Percentiles rank a stretch among this genome's conserved stretches.
These are phyloP conservation scores for Seladonia tumulorum DNA, from an alignment of 2,888 invertebrate genomes.

Conservation along the genomic window DNA sequence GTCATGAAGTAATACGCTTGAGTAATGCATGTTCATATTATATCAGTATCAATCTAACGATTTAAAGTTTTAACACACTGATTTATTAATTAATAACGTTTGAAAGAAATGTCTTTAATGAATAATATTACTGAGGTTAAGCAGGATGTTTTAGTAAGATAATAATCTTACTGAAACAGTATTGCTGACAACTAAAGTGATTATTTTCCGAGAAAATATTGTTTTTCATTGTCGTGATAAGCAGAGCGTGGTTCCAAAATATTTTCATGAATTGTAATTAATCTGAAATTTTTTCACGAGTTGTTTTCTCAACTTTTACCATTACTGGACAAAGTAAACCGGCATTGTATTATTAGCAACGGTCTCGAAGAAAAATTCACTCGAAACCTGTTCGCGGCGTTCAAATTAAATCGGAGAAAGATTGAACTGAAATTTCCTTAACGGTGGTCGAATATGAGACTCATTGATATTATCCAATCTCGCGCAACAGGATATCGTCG, in stretches of 20 bases:
- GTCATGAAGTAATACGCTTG: neutral
- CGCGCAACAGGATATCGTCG: neutral
- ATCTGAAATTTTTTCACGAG: too few relatives aligned
- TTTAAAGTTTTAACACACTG: neutral
- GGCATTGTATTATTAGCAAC: too few relatives aligned
- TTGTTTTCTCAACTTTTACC: too few relatives aligned
- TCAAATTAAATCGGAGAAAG: neutral
- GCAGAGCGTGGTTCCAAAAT: neutral
- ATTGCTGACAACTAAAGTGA: neutral
- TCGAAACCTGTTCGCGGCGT: neutral
- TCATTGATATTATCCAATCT: conserved; percentile 1
- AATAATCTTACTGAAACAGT: neutral
- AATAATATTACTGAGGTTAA: neutral
- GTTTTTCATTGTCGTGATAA: neutral
- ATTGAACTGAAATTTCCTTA: neutral
- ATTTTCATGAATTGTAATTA: neutral
- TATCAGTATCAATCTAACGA: neutral
- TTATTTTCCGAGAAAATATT: neutral
- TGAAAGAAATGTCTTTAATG: neutral
- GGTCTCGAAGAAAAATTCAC: too few relatives aligned
- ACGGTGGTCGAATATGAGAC: neutral
- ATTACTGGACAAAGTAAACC: too few relatives aligned
- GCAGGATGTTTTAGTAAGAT: neutral
- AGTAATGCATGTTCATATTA: neutral
- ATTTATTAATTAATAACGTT: neutral